These are phyloP conservation scores for Drosophila meridionalis DNA, from an alignment of 2,888 invertebrate genomes.

Conservation along the genomic window DNA sequence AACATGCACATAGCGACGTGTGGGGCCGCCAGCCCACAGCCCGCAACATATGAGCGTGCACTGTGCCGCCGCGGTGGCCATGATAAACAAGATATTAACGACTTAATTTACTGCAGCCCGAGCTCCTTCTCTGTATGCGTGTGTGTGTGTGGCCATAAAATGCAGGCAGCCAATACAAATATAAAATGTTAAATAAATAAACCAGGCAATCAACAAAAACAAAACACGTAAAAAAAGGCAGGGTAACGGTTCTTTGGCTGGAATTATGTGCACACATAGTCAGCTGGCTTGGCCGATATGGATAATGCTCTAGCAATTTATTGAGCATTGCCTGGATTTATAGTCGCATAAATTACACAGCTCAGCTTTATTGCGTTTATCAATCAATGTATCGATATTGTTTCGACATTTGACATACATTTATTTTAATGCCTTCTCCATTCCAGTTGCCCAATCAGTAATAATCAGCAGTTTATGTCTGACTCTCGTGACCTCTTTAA, in stretches of 20 bases:
- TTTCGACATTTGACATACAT: slow-evolving; percentile 36
- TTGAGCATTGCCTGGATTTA: slow-evolving; percentile 36
- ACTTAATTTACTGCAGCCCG: slow-evolving; percentile 77
- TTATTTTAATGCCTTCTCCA: slow-evolving; percentile 25
- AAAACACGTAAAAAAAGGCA: background rate
- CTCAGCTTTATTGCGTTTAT: slow-evolving; percentile 19
- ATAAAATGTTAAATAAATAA: slow-evolving; percentile 79
- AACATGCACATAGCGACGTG: slow-evolving; percentile 64
- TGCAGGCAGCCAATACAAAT: slow-evolving; percentile 73
- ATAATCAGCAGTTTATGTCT: slow-evolving; percentile 6
- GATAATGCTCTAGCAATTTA: slow-evolving; percentile 30
- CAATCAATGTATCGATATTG: slow-evolving; percentile 42
- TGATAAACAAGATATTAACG: slow-evolving; percentile 81
- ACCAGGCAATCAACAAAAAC: slow-evolving; percentile 43
- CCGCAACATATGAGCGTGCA: slow-evolving; percentile 47
- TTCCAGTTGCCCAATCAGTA: slow-evolving; percentile 4
- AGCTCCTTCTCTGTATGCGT: slow-evolving; percentile 42
- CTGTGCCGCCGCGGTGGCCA: slow-evolving; percentile 36
- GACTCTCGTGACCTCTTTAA: background rate
- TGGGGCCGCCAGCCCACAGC: slow-evolving; percentile 16
- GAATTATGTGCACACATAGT: slow-evolving; percentile 21
- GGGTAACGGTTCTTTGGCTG: background rate
- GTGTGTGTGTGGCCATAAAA: slow-evolving; percentile 59
- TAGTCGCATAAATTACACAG: slow-evolving; percentile 40
- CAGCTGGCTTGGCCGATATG: slow-evolving; percentile 17